Evolutionary conservation across 2,113 vertebrate species (phyloP), one percentile per base, ranked within the genome.

Genomic region (Lophura nycthemera): DNA sequence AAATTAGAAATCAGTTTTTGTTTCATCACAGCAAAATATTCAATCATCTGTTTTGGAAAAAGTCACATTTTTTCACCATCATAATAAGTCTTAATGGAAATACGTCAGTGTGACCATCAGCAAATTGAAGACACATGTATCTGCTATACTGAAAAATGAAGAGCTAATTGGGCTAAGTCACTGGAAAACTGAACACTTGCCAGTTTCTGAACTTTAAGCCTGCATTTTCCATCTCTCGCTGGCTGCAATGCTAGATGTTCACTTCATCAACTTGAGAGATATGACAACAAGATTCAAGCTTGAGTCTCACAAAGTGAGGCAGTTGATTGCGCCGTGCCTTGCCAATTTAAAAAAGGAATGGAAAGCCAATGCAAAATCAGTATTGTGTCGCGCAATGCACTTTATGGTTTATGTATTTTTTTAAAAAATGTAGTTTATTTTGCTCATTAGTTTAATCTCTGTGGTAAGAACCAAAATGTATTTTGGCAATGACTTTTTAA

Each of bases 201-300:
- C 63, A 40, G 15, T 52, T 91, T 81, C 13, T 17, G 32, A 61
- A 27, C 1, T 2, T n/a, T 0, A 0, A 64, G 66, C 48, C 43
- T 73, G 7, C 22, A 40, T 20, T 50, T 82, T 36, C 45, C 8
- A 0, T 61, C 24, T 79, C 59, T 87, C 13, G 10, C 27, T 47
- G 24, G 52, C 52, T 67, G 24, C 7, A 32, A 11, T 61, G 38
- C 45, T 0, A 0, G 20, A 61, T n/a, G 9, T 83, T 88, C 32
- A 54, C 43, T 45, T 57, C 60, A 5, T 84, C 83, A 85, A 38
- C 65, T 93, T 13, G 3, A 6, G 38, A 36, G 25, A 79, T 20
- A 11, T 79, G 61, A 79, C 29, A 20, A 11, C 14, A 90, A 84
- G 78, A 69, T 34, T 40, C 64, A 50, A 32, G 50, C 34, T 45